These are phyloP conservation scores for Heliconius congener DNA, from an alignment of 1,140 invertebrate genomes.

Conservation along the genomic window DNA sequence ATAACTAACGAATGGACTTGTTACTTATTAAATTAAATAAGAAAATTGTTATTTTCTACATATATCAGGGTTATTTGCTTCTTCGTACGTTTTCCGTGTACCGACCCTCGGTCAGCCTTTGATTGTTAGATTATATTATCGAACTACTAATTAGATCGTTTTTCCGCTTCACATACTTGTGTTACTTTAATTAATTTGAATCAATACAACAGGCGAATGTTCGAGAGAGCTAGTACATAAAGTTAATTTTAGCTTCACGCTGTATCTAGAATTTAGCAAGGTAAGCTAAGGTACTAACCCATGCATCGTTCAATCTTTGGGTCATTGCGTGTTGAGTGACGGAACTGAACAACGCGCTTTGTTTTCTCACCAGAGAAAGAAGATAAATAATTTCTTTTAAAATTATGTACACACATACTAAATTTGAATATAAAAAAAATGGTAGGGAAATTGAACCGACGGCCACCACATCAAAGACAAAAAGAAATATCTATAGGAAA, in stretches of 20 bases:
- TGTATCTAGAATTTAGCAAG: neutral
- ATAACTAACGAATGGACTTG: neutral
- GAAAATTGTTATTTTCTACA: neutral
- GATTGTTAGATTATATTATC: neutral
- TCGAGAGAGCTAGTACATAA: neutral
- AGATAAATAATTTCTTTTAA: neutral
- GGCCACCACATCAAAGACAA: no score
- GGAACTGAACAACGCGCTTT: neutral
- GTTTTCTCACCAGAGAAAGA: neutral
- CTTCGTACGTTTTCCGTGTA: neutral
- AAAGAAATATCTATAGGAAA: no score
- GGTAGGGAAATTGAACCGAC: no score
- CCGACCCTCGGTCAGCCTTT: constrained; percentile 5
- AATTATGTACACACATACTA: no score
- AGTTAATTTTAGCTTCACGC: neutral
- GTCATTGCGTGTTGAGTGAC: neutral
- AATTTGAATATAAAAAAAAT: no score
- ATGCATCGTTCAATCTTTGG: no score
- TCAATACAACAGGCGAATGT: neutral
- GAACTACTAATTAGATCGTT: neutral
- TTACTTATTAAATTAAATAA: neutral
- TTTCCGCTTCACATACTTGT: neutral
- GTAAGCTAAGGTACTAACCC: no score
- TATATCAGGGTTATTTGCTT: neutral
- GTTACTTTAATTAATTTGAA: neutral